These are phyloP conservation scores for Thamnophis elegans DNA, from an alignment of 2,797 vertebrate species.

Conservation along the genomic window DNA sequence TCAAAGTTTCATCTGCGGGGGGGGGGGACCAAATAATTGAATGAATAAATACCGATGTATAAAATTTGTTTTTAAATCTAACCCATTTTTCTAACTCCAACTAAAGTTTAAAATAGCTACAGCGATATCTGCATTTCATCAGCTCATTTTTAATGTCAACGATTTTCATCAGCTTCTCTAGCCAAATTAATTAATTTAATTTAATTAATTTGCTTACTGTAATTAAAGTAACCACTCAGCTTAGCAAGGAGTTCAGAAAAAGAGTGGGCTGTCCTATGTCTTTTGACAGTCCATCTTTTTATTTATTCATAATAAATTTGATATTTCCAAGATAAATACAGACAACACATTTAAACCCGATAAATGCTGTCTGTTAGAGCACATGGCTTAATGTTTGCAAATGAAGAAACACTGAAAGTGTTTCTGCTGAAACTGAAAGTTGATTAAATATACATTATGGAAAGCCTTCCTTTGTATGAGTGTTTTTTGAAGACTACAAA, in stretches of 20 bases:
- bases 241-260: not conserved
- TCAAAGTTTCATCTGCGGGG: not conserved
- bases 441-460: not conserved
- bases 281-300: rapidly evolving
- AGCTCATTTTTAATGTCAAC: not conserved
- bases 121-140: not conserved
- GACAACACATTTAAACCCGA: not conserved
- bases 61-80: not conserved
- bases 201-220: not conserved
- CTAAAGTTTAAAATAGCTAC: not conserved
- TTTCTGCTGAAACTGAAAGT: conserved; percentile 34
- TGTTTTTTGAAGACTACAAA: conserved; percentile 44
- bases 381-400: conserved; percentile 15
- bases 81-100: not conserved
- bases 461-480: conserved; percentile 38
- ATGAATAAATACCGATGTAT: not conserved
- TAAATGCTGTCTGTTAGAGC: not conserved
- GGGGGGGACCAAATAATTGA: not conserved
- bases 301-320: not conserved
- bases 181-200: not conserved
- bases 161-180: not conserved
- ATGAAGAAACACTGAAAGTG: not conserved
- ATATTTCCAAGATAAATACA: not conserved
- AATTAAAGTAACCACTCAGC: not conserved
- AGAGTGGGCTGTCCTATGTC: not conserved